Conservation (phyloP, 2,113 vertebrate genomes). For the Polypterus bichir region DNA sequence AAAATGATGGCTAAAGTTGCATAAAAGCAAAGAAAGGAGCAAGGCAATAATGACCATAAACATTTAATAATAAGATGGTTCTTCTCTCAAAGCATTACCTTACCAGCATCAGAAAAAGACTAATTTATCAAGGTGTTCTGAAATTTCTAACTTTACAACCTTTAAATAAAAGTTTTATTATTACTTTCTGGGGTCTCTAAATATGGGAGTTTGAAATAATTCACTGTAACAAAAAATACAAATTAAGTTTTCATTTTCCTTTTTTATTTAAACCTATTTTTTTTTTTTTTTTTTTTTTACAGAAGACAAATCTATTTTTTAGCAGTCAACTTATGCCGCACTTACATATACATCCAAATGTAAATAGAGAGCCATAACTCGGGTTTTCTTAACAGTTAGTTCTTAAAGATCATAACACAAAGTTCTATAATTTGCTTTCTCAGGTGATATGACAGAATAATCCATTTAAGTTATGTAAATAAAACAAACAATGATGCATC, state of each 20-base stretch:
- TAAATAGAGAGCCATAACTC: conserved; percentile 9
- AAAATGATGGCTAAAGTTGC: too few relatives aligned
- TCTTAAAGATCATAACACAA: conserved; percentile 44
- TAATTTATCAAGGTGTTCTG: too few relatives aligned
- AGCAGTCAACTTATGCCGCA: conserved; percentile 36
- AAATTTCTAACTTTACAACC: too few relatives aligned
- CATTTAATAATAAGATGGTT: too few relatives aligned
- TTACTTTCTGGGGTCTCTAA: not conserved
- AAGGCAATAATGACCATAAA: too few relatives aligned
- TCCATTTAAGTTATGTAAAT: conserved; percentile 28
- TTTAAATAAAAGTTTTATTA: too few relatives aligned
- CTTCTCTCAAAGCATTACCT: too few relatives aligned
- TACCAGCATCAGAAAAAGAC: too few relatives aligned
- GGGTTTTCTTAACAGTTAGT: conserved; percentile 48
- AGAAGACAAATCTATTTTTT: conserved; percentile 59
- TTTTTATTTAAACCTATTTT: conserved; percentile 52
- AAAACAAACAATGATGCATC: conserved; percentile 29
- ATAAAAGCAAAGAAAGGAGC: too few relatives aligned
- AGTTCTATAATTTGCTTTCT: conserved; percentile 33
- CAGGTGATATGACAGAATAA: conserved; percentile 34
- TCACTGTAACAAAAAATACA: not conserved
- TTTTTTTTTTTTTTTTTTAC: conserved; percentile 41
- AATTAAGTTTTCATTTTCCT: not conserved
- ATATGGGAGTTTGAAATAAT: not conserved
- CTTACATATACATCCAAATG: conserved; percentile 29